Evolutionary conservation across 2,113 vertebrate genomes (phyloP), one percentile per base, ranked within the genome.

Genomic region (Tragelaphus strepsiceros): DNA sequence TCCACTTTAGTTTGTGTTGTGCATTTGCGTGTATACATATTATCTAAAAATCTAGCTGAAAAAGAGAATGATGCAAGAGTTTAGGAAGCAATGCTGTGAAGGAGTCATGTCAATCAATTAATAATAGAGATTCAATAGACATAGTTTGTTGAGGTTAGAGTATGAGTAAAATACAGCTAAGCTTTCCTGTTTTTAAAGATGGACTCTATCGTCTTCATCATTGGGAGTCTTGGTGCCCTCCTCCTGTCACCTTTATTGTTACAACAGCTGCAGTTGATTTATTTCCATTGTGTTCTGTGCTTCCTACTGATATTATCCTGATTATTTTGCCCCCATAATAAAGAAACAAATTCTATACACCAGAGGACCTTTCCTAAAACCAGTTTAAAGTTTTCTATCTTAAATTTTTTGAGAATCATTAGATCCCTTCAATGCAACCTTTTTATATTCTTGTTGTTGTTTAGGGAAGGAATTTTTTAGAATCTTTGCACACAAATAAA

Each of bases 241-340:
- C 5, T 51, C 30, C 32, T 56, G 28, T 13, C 4, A 24, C 17
- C 16, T 22, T 81, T 95, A 74, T 17, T 74, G 32, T 3, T 24
- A 30, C n/a, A 54, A 21, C 0, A n/a, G 14, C 12, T 61, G 6
- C 4, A 62, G 10, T 62, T 1, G 2, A 64, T 19, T 74, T 82
- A 86, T 87, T 30, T 39, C 7, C 16, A 0, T 16, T 39, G 2
- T 13, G n/a, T 14, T 43, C n/a, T 0, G 5, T 59, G 9, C 8
- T 64, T 92, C 21, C 9, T 84, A 10, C 19, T 21, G 39, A n/a
- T 67, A 43, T 35, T 67, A 67, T 11, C 5, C 30, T 35, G 35
- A 85, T 58, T 81, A 30, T 77, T 2, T 81, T 43, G 6, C 19
- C 78, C 49, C 3, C 6, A 32, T 43, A 59, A 61, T 62, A 77